Conservation (phyloP, 1,140 invertebrate genomes). For the Ectropis grisescens region DNA sequence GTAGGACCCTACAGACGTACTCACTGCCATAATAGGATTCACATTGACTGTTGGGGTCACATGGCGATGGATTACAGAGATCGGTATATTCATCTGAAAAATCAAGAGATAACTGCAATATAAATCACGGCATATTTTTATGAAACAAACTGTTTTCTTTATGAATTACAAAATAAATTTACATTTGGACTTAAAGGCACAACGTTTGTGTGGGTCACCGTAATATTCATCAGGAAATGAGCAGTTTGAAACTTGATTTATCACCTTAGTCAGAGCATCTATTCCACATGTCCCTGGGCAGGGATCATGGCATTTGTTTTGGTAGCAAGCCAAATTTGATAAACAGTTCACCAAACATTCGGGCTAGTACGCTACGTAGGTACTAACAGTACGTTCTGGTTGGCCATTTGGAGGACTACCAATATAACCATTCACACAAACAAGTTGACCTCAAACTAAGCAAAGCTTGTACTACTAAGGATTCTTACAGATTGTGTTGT, state of each 20-base stretch:
- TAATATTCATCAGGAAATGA: slow-evolving; percentile 80
- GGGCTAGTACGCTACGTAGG: slow-evolving; percentile 75
- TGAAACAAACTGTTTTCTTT: no score
- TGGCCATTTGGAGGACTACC: slow-evolving; percentile 81
- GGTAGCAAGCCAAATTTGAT: slow-evolving; percentile 67
- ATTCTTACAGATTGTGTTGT: no score
- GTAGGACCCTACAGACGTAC: slow-evolving; percentile 76
- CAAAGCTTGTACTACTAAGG: no score
- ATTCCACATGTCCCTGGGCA: slow-evolving; percentile 76
- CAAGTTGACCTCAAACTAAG: no score
- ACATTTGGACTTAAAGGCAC: slow-evolving; percentile 66
- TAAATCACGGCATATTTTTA: no score
- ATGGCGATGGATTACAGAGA: slow-evolving; percentile 61
- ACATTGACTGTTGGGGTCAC: slow-evolving; percentile 78
- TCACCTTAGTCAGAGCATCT: slow-evolving; percentile 75
- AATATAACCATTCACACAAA: slow-evolving; percentile 77
- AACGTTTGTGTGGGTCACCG: slow-evolving; percentile 81
- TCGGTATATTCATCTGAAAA: slow-evolving; percentile 41
- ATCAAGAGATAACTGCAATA: slow-evolving; percentile 4
- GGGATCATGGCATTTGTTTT: slow-evolving; percentile 74
- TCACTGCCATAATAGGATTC: slow-evolving; percentile 51
- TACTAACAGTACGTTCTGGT: slow-evolving; percentile 79
- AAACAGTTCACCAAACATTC: slow-evolving; percentile 72
- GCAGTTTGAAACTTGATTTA: slow-evolving; percentile 80
- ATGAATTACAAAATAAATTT: slow-evolving; percentile 54